Evolutionary conservation across 2,888 invertebrate species (phyloP), one percentile per base, ranked within the genome.

Genomic region (Rhagonycha fulva): DNA sequence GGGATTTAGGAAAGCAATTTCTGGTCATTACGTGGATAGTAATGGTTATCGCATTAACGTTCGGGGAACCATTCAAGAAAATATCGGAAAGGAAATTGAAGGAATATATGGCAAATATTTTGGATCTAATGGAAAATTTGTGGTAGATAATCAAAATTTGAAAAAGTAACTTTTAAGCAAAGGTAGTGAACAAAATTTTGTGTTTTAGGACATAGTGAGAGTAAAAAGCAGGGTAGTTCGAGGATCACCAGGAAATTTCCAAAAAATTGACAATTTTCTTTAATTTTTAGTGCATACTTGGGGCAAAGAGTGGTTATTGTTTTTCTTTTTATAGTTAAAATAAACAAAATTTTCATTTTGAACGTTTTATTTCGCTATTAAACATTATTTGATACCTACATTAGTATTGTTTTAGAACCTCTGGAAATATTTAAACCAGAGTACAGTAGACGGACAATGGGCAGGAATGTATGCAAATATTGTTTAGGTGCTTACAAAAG

Each of bases 1-100:
- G 92, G 90, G 90, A n/a, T 93, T 92, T 86, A 90, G 95, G 75
- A 94, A 94, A 86, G 93, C 95, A 0, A 95, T 97, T 82, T 94
- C 96, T 0, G 93, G 94, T 80, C 97, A 97, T 88, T 97, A 94
- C 87, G 94, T 95, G 0, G 90, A 92, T 70, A 91, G 91, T 14
- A 89, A 92, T 60, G 94, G 94, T 82, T 82, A 92, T 66, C 95
- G 93, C 87, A 92, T 95, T 72, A 91, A 94, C 81, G 90, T 93
- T 0, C 83, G 80, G 28, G 93, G 93, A n/a, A 93, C 94, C 0
- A 85, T 88, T 0, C 95, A 95, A 84, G 91, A 93, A 80, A 84
- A 86, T 3, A 88, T 94, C 63, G 92, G 91, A 0, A 85, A 87
- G 3, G 94, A 94, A 85, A 83, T 93, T 0, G 88, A 90, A 78